Percentiles rank a stretch among this genome's conserved stretches.
phyloP scores from a whole-genome alignment of 2,113 vertebrate species.

The Nyctereutes procyonoides region DNA sequence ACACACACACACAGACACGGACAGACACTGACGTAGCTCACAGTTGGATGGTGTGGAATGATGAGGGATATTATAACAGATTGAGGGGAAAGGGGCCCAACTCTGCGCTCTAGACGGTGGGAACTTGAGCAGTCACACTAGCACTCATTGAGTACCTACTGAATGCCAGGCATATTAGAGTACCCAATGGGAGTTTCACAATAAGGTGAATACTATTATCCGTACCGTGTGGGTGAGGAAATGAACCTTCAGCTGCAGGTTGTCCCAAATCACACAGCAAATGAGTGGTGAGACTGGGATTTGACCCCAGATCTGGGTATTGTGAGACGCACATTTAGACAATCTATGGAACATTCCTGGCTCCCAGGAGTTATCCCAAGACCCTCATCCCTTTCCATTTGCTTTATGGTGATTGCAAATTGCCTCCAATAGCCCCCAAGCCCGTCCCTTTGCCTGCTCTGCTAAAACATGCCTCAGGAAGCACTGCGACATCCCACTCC shows the following conservation, averaged over 20 bases:
- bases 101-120: neutral
- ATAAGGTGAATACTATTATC: no score
- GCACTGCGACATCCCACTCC: neutral
- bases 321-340: neutral
- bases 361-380: neutral
- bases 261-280: slow-evolving; percentile 13
- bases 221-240: neutral
- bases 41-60: neutral
- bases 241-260: neutral
- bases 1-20: rapidly evolving
- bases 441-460: neutral
- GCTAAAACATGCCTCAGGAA: neutral
- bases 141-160: neutral
- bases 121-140: neutral
- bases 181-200: neutral
- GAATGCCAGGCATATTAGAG: neutral
- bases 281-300: neutral
- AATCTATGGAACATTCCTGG: neutral
- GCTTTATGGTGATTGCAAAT: neutral
- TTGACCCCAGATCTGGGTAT: neutral
- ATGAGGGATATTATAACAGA: neutral
- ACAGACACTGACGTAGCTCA: no score
- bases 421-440: neutral
- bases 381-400: neutral
- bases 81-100: neutral